Percentiles rank a stretch among this genome's conserved stretches.
Conservation (phyloP, 2,797 vertebrate species). For the Parambassis ranga region DNA sequence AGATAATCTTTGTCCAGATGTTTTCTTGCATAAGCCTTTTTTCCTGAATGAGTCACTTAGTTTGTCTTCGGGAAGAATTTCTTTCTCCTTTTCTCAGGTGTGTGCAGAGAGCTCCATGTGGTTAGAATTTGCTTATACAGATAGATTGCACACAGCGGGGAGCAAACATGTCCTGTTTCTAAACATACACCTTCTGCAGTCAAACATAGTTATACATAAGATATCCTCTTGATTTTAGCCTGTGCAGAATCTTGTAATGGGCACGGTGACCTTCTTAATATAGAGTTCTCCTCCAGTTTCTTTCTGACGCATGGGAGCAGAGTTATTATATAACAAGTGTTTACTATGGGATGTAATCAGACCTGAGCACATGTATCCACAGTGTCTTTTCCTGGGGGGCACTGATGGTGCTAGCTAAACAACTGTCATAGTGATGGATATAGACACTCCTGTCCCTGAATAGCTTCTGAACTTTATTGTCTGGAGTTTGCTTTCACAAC, state of each 20-base stretch:
- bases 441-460: conserved; percentile 31
- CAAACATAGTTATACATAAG: conserved; percentile 35
- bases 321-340: conserved; percentile 48
- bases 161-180: conserved; percentile 29
- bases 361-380: conserved; percentile 26
- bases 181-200: conserved; percentile 12
- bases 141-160: not conserved
- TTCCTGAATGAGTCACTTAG: conserved; percentile 7
- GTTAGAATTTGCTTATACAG: not conserved
- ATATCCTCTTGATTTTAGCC: conserved; percentile 42
- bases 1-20: not conserved
- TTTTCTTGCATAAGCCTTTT: not conserved
- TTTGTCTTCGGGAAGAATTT: not conserved
- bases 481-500: not conserved
- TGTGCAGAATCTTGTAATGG: not conserved
- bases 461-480: conserved; percentile 39
- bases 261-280: conserved; percentile 37
- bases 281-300: conserved; percentile 47
- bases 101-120: not conserved
- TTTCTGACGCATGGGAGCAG: not conserved
- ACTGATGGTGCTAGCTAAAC: conserved; percentile 16
- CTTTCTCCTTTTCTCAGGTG: not conserved
- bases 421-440: conserved; percentile 21
- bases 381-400: conserved; percentile 20
- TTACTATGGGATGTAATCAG: conserved; percentile 55